These are phyloP conservation scores for Sorex fumeus DNA, from an alignment of 2,113 vertebrate genomes.

Conservation along the genomic window DNA sequence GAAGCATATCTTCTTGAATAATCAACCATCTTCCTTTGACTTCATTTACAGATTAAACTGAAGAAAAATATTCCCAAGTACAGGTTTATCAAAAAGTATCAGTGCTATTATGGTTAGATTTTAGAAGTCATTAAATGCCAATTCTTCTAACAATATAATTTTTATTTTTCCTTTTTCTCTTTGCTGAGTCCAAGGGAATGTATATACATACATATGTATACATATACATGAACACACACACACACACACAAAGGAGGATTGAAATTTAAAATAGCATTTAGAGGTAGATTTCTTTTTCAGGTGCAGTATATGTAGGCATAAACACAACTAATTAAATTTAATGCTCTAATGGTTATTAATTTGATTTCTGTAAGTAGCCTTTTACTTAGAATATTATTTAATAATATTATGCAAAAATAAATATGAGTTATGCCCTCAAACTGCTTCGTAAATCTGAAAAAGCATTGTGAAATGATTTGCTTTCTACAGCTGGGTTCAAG, in stretches of 20 bases:
- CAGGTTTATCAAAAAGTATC: background rate
- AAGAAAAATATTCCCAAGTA: background rate
- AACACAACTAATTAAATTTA: conserved; percentile 28
- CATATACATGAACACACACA: too few relatives aligned
- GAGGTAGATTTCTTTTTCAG: background rate
- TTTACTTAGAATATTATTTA: background rate
- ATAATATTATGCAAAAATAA: conserved; percentile 29
- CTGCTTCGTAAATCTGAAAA: background rate
- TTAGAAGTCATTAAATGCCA: background rate
- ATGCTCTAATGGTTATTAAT: conserved; percentile 47
- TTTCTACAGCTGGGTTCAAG: too few relatives aligned
- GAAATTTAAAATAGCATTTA: background rate
- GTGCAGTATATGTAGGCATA: background rate
- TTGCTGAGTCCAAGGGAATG: background rate
- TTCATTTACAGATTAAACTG: background rate
- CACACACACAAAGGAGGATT: background rate
- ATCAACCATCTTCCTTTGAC: background rate
- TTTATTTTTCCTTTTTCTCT: background rate
- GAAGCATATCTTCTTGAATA: background rate
- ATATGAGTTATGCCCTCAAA: background rate
- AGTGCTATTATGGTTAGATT: too few relatives aligned
- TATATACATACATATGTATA: background rate
- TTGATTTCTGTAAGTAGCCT: conserved; percentile 2
- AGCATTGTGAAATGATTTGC: too few relatives aligned
- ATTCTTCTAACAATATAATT: background rate